Percentiles rank a stretch among this genome's conserved stretches.
phyloP scores from a whole-genome alignment of 2,113 vertebrate genomes.

The Aldabrachelys gigantea region DNA sequence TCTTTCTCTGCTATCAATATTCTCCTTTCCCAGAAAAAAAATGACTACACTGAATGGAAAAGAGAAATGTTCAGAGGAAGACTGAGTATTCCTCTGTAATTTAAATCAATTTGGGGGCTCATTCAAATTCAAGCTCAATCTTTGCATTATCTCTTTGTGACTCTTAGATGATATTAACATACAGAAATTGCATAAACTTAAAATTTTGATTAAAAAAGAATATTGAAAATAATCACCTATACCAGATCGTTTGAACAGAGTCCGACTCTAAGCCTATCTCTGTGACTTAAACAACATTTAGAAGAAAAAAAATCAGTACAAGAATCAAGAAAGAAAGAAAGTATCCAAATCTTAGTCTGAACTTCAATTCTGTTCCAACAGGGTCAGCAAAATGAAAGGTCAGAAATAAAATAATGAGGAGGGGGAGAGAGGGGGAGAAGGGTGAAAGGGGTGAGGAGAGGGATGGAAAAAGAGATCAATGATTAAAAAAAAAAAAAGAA shows the following conservation, averaged over 20 bases:
- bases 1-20: background rate
- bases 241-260: background rate
- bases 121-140: slow-evolving; percentile 42
- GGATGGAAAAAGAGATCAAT: background rate
- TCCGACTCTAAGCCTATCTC: background rate
- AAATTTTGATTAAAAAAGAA: slow-evolving; percentile 39
- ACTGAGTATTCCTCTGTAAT: slow-evolving; percentile 1
- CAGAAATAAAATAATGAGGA: background rate
- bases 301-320: background rate
- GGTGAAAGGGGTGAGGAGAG: background rate
- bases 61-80: background rate
- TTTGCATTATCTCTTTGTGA: slow-evolving; percentile 16
- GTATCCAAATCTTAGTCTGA: background rate
- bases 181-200: slow-evolving; percentile 21
- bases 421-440: background rate
- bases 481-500: background rate
- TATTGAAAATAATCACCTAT: background rate
- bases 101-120: slow-evolving; percentile 39
- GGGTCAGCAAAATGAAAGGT: background rate
- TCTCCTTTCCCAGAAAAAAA: slow-evolving; percentile 7
- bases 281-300: background rate
- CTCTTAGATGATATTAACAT: background rate
- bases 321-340: background rate
- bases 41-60: background rate
- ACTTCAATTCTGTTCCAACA: slow-evolving; percentile 8